phyloP scores from a whole-genome alignment of 2,797 vertebrate genomes.

The Falco biarmicus region DNA sequence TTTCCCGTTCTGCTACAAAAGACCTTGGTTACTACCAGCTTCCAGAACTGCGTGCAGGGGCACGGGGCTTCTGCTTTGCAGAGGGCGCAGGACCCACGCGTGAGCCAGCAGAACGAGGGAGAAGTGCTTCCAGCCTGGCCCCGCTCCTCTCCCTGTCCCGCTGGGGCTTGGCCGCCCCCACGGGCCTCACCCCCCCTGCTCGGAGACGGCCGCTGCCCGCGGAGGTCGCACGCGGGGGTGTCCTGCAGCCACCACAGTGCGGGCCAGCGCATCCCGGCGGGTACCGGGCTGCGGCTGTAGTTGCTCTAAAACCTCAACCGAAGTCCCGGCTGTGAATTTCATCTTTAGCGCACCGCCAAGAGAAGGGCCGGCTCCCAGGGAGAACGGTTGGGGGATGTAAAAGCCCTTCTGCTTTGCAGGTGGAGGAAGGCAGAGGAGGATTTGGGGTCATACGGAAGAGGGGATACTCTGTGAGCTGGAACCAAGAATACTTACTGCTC shows the following conservation, averaged over 20 bases:
- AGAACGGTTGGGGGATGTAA: not conserved
- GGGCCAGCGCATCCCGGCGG: not conserved
- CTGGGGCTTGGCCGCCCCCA: not conserved
- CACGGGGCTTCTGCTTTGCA: not conserved
- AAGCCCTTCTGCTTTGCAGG: not conserved
- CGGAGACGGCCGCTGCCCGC: fast-evolving
- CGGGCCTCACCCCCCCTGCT: fast-evolving
- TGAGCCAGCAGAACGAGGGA: not conserved
- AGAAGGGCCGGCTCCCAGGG: not conserved
- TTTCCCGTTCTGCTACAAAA: not conserved
- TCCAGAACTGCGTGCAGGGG: not conserved
- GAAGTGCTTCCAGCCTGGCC: not conserved
- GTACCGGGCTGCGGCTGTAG: too few species aligned
- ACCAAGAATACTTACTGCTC: not conserved
- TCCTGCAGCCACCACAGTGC: fast-evolving
- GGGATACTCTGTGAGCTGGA: not conserved
- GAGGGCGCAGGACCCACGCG: not conserved
- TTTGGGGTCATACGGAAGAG: not conserved
- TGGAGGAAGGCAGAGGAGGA: not conserved
- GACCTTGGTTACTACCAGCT: not conserved
- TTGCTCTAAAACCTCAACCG: not conserved
- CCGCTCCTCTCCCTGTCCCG: not conserved
- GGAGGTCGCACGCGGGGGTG: not conserved
- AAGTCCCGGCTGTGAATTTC: not conserved
- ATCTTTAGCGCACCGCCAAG: not conserved